These are phyloP conservation scores for Sarcophaga bullata DNA, from an alignment of 1,140 invertebrate genomes.

Conservation along the genomic window DNA sequence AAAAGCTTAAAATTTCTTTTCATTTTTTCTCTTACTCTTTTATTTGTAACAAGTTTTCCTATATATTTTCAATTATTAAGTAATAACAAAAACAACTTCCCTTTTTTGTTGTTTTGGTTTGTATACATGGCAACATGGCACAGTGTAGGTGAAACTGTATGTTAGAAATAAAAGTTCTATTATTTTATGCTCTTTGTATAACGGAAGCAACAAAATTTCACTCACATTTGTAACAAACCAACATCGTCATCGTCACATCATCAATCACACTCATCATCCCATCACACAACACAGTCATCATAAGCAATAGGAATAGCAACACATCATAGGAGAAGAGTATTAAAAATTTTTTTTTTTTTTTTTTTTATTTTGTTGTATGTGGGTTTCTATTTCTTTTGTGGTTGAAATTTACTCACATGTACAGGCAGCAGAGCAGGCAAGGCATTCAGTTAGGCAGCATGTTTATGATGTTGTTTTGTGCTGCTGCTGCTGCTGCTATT, in stretches of 20 bases:
- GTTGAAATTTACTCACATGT: constrained; percentile 1
- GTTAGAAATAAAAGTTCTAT: not conserved
- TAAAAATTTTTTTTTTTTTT: not conserved
- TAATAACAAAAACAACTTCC: not conserved
- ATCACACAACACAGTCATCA: too few relatives aligned
- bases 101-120: not conserved
- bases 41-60: too few relatives aligned
- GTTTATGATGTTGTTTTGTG: not conserved
- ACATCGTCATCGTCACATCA: too few relatives aligned
- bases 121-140: not conserved
- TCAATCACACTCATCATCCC: too few relatives aligned
- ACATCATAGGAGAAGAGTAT: not conserved
- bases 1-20: too few relatives aligned
- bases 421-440: not conserved
- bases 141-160: constrained; percentile 1
- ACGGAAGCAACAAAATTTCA: not conserved
- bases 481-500: constrained; percentile 24
- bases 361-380: not conserved
- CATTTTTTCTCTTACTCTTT: not conserved
- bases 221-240: too few relatives aligned
- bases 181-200: constrained; percentile 3
- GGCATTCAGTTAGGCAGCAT: too few relatives aligned
- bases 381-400: not conserved
- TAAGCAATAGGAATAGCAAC: too few relatives aligned
- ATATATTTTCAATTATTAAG: not conserved